These are phyloP conservation scores for Apteryx mantelli DNA, from an alignment of 2,113 vertebrate species.

Conservation along the genomic window DNA sequence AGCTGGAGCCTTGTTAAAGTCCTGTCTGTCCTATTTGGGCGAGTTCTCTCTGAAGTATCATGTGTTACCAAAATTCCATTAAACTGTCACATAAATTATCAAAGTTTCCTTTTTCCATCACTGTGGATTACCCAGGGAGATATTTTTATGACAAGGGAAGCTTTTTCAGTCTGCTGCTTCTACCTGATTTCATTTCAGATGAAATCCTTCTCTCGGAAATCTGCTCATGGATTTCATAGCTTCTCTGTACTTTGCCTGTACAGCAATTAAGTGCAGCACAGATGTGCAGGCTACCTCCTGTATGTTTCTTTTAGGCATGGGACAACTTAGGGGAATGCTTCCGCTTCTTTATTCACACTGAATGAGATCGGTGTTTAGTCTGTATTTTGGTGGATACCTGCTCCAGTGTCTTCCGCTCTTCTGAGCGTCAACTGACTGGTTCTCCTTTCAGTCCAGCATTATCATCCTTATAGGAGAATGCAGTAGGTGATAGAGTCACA, in stretches of 20 bases:
- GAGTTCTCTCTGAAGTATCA: conserved; percentile 72
- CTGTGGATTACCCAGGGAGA: conserved; percentile 66
- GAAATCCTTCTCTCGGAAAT: conserved; percentile 30
- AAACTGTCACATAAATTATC: conserved; percentile 80
- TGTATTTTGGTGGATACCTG: not conserved
- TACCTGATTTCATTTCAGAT: conserved; percentile 56
- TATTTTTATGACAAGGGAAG: conserved; percentile 73
- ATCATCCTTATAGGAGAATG: not conserved
- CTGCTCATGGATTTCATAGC: not conserved
- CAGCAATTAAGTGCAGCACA: not conserved
- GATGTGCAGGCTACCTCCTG: not conserved
- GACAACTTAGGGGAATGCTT: not conserved
- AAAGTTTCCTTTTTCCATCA: conserved; percentile 74
- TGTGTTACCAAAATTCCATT: conserved; percentile 75
- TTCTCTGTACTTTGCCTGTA: not conserved
- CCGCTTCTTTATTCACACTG: not conserved
- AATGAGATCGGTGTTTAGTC: not conserved
- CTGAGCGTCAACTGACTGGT: not conserved
- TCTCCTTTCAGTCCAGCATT: not conserved
- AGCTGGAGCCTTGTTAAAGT: conserved; percentile 66
- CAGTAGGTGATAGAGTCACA: not conserved
- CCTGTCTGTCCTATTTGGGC: conserved; percentile 70
- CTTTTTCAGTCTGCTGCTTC: conserved; percentile 47
- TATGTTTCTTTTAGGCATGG: not conserved
- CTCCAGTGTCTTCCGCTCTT: not conserved